Conservation (phyloP, 2,113 vertebrate genomes). For the Mesitornis unicolor region DNA sequence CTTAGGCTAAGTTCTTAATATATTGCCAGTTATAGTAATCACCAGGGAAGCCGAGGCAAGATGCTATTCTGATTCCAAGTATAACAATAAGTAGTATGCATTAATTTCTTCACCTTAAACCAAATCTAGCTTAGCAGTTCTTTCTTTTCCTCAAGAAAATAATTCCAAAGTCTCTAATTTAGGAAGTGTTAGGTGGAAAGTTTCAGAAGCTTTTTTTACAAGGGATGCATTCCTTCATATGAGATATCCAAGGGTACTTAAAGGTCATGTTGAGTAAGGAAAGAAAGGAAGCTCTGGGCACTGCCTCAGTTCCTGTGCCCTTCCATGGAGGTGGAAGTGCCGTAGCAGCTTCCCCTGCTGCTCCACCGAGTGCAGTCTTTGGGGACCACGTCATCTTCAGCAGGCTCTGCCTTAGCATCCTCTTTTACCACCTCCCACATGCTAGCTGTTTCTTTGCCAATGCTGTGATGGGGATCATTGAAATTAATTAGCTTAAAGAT, state of each 20-base stretch:
- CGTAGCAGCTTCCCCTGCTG: neutral
- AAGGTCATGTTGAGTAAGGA: accelerated
- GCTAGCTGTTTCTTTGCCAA: neutral
- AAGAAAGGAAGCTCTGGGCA: neutral
- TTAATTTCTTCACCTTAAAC: neutral
- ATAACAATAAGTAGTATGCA: neutral
- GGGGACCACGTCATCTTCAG: neutral
- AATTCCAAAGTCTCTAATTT: neutral
- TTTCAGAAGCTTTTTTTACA: neutral
- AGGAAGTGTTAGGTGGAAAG: neutral
- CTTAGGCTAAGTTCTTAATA: slow-evolving; percentile 14
- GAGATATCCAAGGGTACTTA: neutral
- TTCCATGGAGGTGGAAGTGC: neutral
- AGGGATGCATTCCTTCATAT: accelerated
- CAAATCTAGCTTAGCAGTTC: neutral
- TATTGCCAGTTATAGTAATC: neutral
- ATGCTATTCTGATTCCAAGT: neutral
- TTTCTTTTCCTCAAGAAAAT: neutral
- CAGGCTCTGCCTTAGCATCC: neutral
- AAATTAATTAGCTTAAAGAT: neutral
- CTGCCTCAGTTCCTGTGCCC: neutral
- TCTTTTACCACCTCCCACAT: neutral
- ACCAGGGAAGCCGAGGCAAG: neutral
- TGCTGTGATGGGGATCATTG: neutral
- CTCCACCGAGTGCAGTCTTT: accelerated